Base-by-base conservation (phyloP, 2,113 vertebrate genomes). In the Ceyx melanurus region DNA sequence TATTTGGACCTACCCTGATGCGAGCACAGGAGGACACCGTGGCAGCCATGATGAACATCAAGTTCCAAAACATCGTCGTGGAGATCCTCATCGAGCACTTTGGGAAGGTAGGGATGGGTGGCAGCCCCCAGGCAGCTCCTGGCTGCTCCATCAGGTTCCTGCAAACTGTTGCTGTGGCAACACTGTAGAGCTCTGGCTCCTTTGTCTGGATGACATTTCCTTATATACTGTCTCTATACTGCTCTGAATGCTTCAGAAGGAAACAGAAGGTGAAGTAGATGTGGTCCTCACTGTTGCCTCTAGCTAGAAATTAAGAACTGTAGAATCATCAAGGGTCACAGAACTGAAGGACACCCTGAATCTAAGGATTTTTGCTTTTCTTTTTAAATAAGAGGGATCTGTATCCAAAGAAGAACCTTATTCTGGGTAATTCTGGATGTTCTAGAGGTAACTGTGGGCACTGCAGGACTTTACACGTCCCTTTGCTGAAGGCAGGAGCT, bases 21-120 rank as follows among this genome's bases (percentile, higher is more conserved):
- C 98, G 99, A 74, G 99, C 99, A 0, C 98, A 99, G 95, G 99
- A 98, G 96, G 99, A 99, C 94, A 99, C 99, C 0, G 99, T 99
- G 88, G 99, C 99, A 3, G 99, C 99, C 12, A 99, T 99, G 99
- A 98, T 99, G 98, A 99, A 99, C 82, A 99, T 99, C 96, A 99
- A 99, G 97, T 99, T 99, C 96, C 99, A 99, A 94, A 99, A 99
- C 95, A 99, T 99, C 2, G 98, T 99, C 3, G 98, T 99, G 2
- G 99, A 99, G 97, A 99, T 99, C 95, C 97, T 99, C 73, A 99
- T 99, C 7, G 99, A 99, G 90, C 98, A 99, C 89, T 98, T 98
- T 60, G 96, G 97, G 88, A 99, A 99, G 99, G 99, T 99, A 97
- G 16, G 66, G 66, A 17, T 8, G 25, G 83, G 56, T 15, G 50